These are phyloP conservation scores for Drosophila lacteicornis DNA, from an alignment of 1,140 invertebrate genomes.

Conservation along the genomic window DNA sequence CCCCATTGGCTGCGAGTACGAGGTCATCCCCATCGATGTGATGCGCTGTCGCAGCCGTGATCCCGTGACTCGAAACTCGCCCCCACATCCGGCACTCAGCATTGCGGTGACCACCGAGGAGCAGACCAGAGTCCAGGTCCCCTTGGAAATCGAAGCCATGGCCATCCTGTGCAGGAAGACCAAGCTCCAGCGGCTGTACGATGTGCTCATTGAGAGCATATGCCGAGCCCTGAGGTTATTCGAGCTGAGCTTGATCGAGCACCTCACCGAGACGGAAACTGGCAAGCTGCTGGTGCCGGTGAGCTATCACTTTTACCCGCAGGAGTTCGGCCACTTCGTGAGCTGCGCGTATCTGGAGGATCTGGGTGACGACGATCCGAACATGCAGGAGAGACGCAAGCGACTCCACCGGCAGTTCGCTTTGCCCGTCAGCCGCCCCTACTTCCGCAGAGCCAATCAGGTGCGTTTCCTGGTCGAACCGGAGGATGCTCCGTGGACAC, in stretches of 20 bases:
- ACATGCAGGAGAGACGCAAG: slow-evolving; percentile 87
- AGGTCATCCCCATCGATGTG: slow-evolving; percentile 73
- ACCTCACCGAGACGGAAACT: slow-evolving; percentile 52
- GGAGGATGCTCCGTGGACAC: slow-evolving; percentile 82
- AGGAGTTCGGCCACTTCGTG: slow-evolving; percentile 90
- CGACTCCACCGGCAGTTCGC: slow-evolving; percentile 89
- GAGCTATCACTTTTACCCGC: slow-evolving; percentile 83
- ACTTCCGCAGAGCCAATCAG: slow-evolving; percentile 90
- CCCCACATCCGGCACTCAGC: slow-evolving; percentile 56
- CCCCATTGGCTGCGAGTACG: slow-evolving; percentile 70
- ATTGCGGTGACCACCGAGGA: slow-evolving; percentile 70
- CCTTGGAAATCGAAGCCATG: slow-evolving; percentile 89
- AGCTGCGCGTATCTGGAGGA: slow-evolving; percentile 89
- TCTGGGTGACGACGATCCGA: slow-evolving; percentile 86
- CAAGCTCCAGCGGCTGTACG: slow-evolving; percentile 88
- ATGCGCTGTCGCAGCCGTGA: slow-evolving; percentile 71
- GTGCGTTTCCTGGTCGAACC: slow-evolving; percentile 87
- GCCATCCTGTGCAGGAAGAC: slow-evolving; percentile 89
- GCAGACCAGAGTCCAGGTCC: slow-evolving; percentile 85
- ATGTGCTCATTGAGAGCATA: slow-evolving; percentile 90
- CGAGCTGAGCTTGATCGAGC: slow-evolving; percentile 87
- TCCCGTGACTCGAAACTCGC: slow-evolving; percentile 31
- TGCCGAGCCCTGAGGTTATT: slow-evolving; percentile 89
- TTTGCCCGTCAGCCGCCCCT: slow-evolving; percentile 88
- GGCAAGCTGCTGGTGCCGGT: slow-evolving; percentile 65